A percentile compares a stretch with the other conserved stretches of the same genome.
Evolutionary conservation across 2,113 vertebrate species (phyloP).

Genomic region (Corythaeola cristata): DNA sequence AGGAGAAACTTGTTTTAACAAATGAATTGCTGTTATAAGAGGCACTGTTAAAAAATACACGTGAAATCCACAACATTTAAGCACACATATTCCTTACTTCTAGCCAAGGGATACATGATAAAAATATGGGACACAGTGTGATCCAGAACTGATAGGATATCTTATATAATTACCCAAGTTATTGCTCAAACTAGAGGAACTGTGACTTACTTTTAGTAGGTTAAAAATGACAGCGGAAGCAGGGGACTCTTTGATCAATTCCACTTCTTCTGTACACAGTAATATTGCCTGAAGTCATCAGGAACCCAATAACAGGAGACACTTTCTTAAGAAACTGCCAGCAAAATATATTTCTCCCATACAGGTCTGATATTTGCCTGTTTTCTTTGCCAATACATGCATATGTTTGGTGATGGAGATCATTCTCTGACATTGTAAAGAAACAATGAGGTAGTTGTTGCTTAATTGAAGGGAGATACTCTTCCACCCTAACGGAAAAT

Average conservation of each 20-base stretch:
- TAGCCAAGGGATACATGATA: background rate
- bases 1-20: background rate
- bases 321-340: background rate
- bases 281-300: background rate
- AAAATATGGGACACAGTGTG: background rate
- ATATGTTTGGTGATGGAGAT: background rate
- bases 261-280: background rate
- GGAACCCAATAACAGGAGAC: background rate
- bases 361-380: background rate
- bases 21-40: background rate
- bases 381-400: background rate
- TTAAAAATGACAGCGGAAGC: background rate
- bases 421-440: background rate
- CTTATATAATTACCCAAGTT: background rate
- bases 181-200: background rate
- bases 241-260: background rate
- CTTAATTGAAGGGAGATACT: background rate
- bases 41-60: background rate
- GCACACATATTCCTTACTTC: background rate
- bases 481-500: background rate
- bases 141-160: background rate
- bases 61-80: background rate
- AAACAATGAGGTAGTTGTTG: background rate
- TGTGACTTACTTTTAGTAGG: background rate
- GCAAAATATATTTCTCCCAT: background rate